Evolutionary conservation across 1,140 invertebrate species (phyloP), one percentile per base, ranked within the genome.

Genomic region (Gonioctena quinquepunctata): DNA sequence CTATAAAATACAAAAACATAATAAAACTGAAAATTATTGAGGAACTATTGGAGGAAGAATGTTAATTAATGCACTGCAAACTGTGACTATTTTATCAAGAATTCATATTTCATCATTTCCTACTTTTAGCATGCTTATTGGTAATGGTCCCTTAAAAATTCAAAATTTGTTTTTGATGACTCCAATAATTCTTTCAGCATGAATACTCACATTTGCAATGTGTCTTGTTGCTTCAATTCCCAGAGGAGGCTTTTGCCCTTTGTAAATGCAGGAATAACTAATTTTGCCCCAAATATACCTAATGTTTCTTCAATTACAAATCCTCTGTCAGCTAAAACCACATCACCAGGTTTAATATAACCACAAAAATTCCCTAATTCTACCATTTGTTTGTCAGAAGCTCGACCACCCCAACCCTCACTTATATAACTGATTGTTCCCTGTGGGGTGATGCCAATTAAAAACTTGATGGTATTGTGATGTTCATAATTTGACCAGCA

Each of bases 401-500:
- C 48, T 28, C 68, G 56, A 6, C 73, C 73, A 21, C 63, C 70
- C 42, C 70, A 73, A 67, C 71, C 64, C 22, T 73, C 50, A 33
- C 25, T 59, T 48, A 75, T 73, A 67, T 66, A 73, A 42, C 28
- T 62, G 16, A 75, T 61, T 18, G 66, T 57, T 13, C 73, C 71
- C 28, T 70, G 71, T 18, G 73, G 62, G 54, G 67, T 66, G 19
- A 72, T 66, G n/a, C 71, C 71, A 49, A 75, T 75, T 68, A 75
- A 72, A 67, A 75, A 70, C 67, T 75, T 75, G 7, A 75, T 25
- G 6, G 67, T 72, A 19, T 66, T 13, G 22, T 74, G 54, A 59
- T 72, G 66, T 66, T 74, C 69, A 69, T 75, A 73, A 64, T 70
- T 68, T 42, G 74, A 76, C 71, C 74, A 76, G 50, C 64, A 72